phyloP scores from a whole-genome alignment of 2,888 invertebrate genomes.

The Orchesella flavescens region DNA sequence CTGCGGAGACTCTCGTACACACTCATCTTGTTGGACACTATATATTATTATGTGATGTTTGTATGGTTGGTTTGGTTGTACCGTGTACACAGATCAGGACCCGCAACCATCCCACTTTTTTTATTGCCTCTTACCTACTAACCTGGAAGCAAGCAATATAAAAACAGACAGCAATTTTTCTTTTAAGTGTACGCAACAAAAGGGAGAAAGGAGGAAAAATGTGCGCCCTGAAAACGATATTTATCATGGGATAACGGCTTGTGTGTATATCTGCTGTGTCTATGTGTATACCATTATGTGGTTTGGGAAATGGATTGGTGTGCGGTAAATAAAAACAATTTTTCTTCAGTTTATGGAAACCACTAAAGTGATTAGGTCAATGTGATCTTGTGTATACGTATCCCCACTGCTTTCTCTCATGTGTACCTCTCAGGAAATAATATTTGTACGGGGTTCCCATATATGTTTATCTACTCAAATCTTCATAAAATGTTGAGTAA shows the following conservation, averaged over 20 bases:
- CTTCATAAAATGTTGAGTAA: no score
- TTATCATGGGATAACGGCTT: conserved; percentile 47
- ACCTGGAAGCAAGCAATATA: conserved; percentile 49
- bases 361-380: conserved; percentile 58
- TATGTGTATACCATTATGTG: conserved; percentile 2
- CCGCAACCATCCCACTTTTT: conserved; percentile 43
- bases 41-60: neutral
- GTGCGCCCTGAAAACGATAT: conserved; percentile 45
- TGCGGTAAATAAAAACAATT: conserved; percentile 43
- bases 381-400: conserved; percentile 34
- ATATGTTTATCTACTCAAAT: no score
- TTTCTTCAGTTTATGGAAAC: conserved; percentile 51
- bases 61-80: neutral
- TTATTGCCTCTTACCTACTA: conserved; percentile 60
- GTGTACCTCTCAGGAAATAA: no score
- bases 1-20: conserved; percentile 29
- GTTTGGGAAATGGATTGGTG: conserved; percentile 34
- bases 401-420: neutral
- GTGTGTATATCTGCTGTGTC: conserved; percentile 2
- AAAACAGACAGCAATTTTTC: conserved; percentile 51
- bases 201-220: conserved; percentile 16
- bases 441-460: no score
- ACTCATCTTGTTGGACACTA: neutral
- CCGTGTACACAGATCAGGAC: neutral
- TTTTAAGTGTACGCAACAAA: conserved; percentile 28